A percentile compares a stretch with the other conserved stretches of the same genome.
These are phyloP conservation scores for Galago senegalensis DNA, from an alignment of 2,797 vertebrate species.

Conservation along the genomic window DNA sequence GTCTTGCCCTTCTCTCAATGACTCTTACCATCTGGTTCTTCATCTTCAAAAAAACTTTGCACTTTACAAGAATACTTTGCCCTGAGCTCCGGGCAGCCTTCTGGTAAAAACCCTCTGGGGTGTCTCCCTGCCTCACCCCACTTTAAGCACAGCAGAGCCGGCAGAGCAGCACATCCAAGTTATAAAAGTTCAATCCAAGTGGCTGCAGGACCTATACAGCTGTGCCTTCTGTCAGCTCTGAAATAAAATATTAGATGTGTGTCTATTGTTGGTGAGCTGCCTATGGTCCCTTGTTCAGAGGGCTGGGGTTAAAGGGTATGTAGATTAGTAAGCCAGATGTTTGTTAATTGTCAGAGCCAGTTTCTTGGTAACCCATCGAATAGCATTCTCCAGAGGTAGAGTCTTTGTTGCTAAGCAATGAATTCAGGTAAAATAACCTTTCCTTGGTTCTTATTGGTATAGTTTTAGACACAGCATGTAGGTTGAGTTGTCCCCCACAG, in stretches of 20 bases:
- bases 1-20: background rate
- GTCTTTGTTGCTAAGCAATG: slow-evolving; percentile 89
- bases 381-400: slow-evolving; percentile 83
- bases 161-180: slow-evolving; percentile 53
- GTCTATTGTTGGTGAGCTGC: slow-evolving; percentile 87
- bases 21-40: background rate
- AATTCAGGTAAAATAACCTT: slow-evolving; percentile 88
- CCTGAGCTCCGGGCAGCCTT: background rate
- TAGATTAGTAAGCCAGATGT: slow-evolving; percentile 88
- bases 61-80: background rate
- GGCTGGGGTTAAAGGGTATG: slow-evolving; percentile 87
- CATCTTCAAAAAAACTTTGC: background rate
- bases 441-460: slow-evolving; percentile 79
- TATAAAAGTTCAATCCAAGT: slow-evolving; percentile 80
- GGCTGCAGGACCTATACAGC: slow-evolving; percentile 80
- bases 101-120: background rate
- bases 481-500: background rate
- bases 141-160: slow-evolving; percentile 25
- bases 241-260: slow-evolving; percentile 88
- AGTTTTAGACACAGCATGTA: slow-evolving; percentile 52
- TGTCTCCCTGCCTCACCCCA: background rate
- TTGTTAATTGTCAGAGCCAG: slow-evolving; percentile 88
- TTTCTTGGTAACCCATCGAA: slow-evolving; percentile 87
- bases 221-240: slow-evolving; percentile 87
- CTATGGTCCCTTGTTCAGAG: slow-evolving; percentile 84